Percentiles rank a stretch among this genome's conserved stretches.
Evolutionary conservation across 2,888 invertebrate genomes (phyloP).

Genomic region (Cryptophagus acutangulus): DNA sequence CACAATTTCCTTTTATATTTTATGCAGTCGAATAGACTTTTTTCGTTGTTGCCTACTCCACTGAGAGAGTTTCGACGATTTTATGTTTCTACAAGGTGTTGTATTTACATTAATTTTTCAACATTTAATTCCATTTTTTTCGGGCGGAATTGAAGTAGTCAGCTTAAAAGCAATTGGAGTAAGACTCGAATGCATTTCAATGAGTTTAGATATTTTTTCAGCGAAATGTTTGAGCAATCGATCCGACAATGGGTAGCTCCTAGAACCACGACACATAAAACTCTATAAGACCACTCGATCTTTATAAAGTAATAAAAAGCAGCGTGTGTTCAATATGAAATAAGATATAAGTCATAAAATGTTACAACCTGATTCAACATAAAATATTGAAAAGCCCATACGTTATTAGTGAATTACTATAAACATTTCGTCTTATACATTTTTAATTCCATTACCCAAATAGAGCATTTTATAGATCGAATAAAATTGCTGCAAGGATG

Average conservation of each 20-base stretch:
- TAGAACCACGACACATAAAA: constrained; percentile 33
- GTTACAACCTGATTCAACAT: constrained; percentile 28
- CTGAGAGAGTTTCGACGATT: constrained; percentile 16
- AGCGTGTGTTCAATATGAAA: constrained; percentile 34
- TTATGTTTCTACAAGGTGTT: constrained; percentile 20
- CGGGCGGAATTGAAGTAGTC: too few species aligned
- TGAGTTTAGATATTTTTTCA: too few species aligned
- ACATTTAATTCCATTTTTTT: constrained; percentile 17
- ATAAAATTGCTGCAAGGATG: too few species aligned
- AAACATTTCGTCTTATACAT: too few species aligned
- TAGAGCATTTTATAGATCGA: too few species aligned
- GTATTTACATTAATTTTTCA: constrained; percentile 23
- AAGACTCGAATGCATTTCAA: too few species aligned
- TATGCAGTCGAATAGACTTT: constrained; percentile 21
- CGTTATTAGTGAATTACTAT: too few species aligned
- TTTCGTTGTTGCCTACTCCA: too few species aligned
- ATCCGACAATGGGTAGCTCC: too few species aligned
- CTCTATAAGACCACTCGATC: constrained; percentile 32
- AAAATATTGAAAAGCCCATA: constrained; percentile 29
- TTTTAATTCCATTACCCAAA: too few species aligned
- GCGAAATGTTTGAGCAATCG: too few species aligned
- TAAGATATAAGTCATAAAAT: constrained; percentile 32
- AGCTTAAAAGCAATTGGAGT: too few species aligned
- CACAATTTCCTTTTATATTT: constrained; percentile 21
- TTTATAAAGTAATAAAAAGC: constrained; percentile 36